Evolutionary conservation across 2,797 vertebrate genomes (phyloP), one percentile per base, ranked within the genome.

Genomic region (Tarsius wallacei): DNA sequence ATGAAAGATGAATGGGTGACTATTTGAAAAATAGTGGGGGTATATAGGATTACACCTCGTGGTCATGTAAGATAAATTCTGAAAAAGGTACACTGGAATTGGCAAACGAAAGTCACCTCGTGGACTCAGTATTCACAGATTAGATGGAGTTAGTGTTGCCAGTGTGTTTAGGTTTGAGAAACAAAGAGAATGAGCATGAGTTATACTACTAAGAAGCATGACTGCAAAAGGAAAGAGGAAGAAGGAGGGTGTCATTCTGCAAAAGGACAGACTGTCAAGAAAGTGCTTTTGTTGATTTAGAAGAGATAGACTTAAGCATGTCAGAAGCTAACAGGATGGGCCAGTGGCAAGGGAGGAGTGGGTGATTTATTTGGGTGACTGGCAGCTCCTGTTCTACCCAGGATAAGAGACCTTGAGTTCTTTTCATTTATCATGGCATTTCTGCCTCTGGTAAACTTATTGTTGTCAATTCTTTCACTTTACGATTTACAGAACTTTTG

Each of bases 311-410:
- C 36, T 12, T 68, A 26, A 19, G n/a, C 36, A 17, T 61, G 51
- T 93, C 80, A 85, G 87, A 59, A 24, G 49, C 36, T 76, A 86
- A 81, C 31, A 5, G 59, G 66, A 31, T n/a, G 36, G 95, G 70
- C 90, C 85, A 9, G 49, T 73, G 86, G 90, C 71, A 82, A 81
- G 66, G 63, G 77, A 61, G 10, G 57, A 70, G 82, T 49, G 11
- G 90, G 51, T 96, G 77, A 97, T 96, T 97, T 96, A 96, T 96
- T 61, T 96, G 85, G 82, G 49, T 91, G 86, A 97, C 78, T 94
- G 97, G 70, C 86, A 95, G 78, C n/a, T 94, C 86, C 93, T 89
- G 15, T 91, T 91, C 94, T 93, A 68, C 66, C 73, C 33, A n/a
- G 64, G 64, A 66, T 87, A 90, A 92, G 93, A 96, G 91, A 91